Evolutionary conservation across 2,888 invertebrate genomes (phyloP), one percentile per base, ranked within the genome.

Genomic region (Charanyca ferruginea): DNA sequence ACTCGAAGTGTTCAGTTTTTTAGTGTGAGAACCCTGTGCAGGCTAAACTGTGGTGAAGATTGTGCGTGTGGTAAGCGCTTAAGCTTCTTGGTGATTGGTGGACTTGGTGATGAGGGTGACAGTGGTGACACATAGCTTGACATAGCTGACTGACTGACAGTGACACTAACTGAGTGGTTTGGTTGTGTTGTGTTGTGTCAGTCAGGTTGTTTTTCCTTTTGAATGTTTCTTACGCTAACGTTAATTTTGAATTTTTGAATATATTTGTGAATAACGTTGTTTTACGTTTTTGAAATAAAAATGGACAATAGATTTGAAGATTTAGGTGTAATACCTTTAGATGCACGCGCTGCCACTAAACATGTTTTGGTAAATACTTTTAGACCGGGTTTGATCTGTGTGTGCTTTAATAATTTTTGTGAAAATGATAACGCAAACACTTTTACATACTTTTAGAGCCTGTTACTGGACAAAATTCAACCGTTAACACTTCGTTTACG

Each of bases 401-500:
- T 22, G 9, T 20, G 0, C 9, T 18, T 7, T 4, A 38, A 38
- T 22, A 3, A 7, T 18, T 22, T 42, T 22, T 5, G 11, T 22
- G 16, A 11, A n/a, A 32, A 9, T 47, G 6, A 2, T 22, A 16
- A 16, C 13, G 2, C 1, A 13, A 35, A 41, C 32, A 22, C n/a
- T 45, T 35, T 61, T 65, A 16, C 35, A 22, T 48, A 53, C 52
- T 89, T 90, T 58, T 84, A 94, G 95, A 87, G 89, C 52, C 61
- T 89, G 18, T 75, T 94, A 60, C 64, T 91, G 16, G 80, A 78
- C 18, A 83, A 87, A 61, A 87, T 94, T 58, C 88, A 90, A 49
- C 94, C 95, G 0, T 52, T 89, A 49, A 81, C 91, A 59, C 73
- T 78, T 32, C 83, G 78, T 60, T 87, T 94, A 70, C 88, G 88